phyloP scores from a whole-genome alignment of 2,797 vertebrate species.

The Salmo trutta region DNA sequence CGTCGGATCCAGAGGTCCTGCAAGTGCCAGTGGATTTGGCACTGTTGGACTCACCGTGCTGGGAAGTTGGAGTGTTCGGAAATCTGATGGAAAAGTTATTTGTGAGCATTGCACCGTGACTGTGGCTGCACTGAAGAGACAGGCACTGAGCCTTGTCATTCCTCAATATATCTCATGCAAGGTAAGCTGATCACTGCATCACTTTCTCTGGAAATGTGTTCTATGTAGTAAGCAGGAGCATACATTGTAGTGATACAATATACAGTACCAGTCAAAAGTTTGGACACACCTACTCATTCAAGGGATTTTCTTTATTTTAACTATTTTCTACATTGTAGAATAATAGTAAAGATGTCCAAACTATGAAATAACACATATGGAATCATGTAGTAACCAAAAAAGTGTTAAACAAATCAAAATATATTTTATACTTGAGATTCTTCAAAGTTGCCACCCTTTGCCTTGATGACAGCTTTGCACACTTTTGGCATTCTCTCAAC shows the following conservation, averaged over 20 bases:
- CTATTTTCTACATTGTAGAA: no score
- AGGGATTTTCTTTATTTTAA: no score
- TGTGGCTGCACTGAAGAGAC: conserved; percentile 90
- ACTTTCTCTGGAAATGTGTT: background rate
- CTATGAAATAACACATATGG: no score
- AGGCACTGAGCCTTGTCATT: conserved; percentile 88
- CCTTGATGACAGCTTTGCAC: no score
- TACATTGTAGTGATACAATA: background rate
- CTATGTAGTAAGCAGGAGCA: background rate
- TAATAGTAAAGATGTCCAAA: no score
- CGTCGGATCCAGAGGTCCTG: conserved; percentile 79
- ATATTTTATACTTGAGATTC: no score
- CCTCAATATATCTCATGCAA: conserved; percentile 87
- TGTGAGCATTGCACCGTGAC: conserved; percentile 92
- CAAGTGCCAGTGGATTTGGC: conserved; percentile 78
- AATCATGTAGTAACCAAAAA: no score
- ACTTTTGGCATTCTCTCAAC: no score
- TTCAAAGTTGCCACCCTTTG: no score
- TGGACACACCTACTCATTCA: no score
- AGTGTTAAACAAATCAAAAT: no score
- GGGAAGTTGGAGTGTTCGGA: conserved; percentile 75
- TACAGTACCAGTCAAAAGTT: no score
- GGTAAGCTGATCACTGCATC: conserved; percentile 69
- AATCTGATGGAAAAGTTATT: conserved; percentile 83
- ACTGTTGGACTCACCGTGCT: conserved; percentile 75